These are phyloP conservation scores for Callorhinus ursinus DNA, from an alignment of 2,113 vertebrate species.

Conservation along the genomic window DNA sequence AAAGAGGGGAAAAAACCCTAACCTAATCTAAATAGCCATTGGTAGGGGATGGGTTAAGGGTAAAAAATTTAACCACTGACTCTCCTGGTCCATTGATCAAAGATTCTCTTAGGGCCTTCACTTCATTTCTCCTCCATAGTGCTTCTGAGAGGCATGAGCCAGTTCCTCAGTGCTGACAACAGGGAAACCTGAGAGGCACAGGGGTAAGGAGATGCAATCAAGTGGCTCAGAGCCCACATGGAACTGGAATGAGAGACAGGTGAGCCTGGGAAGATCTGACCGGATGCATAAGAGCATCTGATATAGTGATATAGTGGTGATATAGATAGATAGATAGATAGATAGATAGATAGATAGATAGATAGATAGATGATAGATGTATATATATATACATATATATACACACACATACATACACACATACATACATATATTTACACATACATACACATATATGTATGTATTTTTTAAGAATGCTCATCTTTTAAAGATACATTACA, in stretches of 20 bases:
- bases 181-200: neutral
- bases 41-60: neutral
- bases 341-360: no score
- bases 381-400: no score
- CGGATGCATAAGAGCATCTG: neutral
- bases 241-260: neutral
- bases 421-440: no score
- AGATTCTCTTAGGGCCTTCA: neutral
- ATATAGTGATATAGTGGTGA: neutral
- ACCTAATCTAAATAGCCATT: neutral
- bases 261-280: neutral
- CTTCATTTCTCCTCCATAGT: neutral
- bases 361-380: no score
- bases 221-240: neutral
- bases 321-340: no score
- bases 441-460: neutral
- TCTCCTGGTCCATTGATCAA: neutral
- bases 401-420: no score
- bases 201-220: neutral
- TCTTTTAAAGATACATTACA: neutral
- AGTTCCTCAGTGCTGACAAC: neutral
- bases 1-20: neutral
- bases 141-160: neutral
- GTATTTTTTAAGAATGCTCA: neutral
- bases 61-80: neutral